Evolutionary conservation across 2,113 vertebrate species (phyloP).

Genomic region (Phrynosoma blainvillii): DNA sequence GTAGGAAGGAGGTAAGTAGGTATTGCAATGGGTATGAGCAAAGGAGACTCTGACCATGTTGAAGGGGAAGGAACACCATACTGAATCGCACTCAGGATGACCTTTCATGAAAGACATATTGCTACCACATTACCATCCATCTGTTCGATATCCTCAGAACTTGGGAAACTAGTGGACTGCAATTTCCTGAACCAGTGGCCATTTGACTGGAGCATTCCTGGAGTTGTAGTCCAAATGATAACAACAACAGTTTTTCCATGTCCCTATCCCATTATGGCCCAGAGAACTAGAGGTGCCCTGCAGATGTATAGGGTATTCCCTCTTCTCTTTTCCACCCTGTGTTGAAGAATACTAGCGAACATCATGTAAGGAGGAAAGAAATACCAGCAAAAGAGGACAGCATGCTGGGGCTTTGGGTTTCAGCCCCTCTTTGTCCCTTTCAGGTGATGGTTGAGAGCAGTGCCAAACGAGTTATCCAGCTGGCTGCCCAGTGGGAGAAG

Average conservation of each 20-base stretch:
- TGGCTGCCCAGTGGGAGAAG: slow-evolving; percentile 91
- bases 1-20: neutral
- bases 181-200: neutral
- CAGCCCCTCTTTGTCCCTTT: neutral
- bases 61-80: neutral
- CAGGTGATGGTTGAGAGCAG: slow-evolving; percentile 87
- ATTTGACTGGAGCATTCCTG: neutral
- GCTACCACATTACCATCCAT: neutral
- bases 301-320: neutral
- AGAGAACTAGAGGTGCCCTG: neutral
- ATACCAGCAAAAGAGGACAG: neutral
- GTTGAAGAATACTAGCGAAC: neutral
- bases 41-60: neutral
- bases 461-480: slow-evolving; percentile 81
- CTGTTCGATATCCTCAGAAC: neutral
- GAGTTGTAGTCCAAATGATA: neutral
- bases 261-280: neutral
- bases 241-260: neutral
- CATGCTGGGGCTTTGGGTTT: too few relatives aligned
- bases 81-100: neutral
- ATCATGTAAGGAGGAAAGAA: too few relatives aligned
- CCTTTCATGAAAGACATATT: neutral
- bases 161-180: neutral
- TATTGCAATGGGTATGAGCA: neutral
- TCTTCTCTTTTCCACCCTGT: neutral